Evolutionary conservation across 2,113 vertebrate species (phyloP).

Genomic region (Eurystomus gularis): DNA sequence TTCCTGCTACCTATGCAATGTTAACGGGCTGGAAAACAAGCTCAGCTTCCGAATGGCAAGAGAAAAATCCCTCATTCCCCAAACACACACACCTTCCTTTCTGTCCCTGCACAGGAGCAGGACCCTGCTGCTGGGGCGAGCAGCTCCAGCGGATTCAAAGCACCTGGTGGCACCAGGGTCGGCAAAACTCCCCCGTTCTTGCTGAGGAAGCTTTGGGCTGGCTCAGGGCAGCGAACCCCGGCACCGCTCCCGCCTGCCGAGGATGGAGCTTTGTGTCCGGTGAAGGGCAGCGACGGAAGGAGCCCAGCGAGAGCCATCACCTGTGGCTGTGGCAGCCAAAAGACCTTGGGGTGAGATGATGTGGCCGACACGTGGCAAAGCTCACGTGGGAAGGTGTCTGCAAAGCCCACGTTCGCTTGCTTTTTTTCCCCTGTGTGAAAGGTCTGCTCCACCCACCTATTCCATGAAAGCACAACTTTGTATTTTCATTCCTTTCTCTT

Average conservation of each 20-base stretch:
- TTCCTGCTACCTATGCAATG: neutral
- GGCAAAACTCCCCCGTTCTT: neutral
- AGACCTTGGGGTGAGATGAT: neutral
- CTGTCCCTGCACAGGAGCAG: neutral
- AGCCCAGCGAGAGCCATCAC: neutral
- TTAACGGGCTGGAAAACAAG: neutral
- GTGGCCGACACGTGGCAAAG: neutral
- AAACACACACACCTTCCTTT: fast-evolving
- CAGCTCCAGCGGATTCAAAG: neutral
- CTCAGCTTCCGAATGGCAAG: neutral
- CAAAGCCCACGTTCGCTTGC: neutral
- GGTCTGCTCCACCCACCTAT: neutral
- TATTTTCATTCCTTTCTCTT: neutral
- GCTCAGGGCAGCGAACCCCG: neutral
- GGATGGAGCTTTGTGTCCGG: neutral
- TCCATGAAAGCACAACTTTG: neutral
- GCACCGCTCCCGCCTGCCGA: neutral
- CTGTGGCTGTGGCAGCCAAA: neutral
- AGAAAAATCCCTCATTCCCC: neutral
- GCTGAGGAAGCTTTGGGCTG: neutral
- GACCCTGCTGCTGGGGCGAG: neutral
- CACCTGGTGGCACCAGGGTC: fast-evolving
- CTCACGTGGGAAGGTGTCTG: fast-evolving
- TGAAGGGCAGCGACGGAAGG: neutral
- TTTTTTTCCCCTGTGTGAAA: neutral